Evolutionary conservation across 2,888 invertebrate genomes (phyloP).

Genomic region (Agrilus cyanescens): DNA sequence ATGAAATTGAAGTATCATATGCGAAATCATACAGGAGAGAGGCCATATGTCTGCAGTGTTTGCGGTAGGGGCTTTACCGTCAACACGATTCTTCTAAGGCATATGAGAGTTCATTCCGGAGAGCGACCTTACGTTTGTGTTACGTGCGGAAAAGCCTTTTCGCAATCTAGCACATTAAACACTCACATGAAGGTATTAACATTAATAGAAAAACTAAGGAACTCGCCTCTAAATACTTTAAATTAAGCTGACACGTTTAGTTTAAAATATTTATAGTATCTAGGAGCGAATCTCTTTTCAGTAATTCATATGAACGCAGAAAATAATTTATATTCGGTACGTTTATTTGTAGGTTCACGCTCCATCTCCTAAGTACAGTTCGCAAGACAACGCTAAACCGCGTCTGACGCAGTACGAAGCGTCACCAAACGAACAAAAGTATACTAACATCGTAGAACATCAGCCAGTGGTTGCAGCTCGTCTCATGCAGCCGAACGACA

Average conservation of each 20-base stretch:
- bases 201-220: not conserved
- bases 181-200: conserved; percentile 35
- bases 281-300: too few relatives aligned
- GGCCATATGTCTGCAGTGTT: conserved; percentile 35
- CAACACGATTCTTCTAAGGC: conserved; percentile 34
- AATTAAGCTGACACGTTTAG: too few relatives aligned
- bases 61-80: conserved; percentile 37
- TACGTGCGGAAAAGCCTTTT: conserved; percentile 36
- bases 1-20: conserved; percentile 38
- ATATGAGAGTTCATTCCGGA: conserved; percentile 37
- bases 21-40: conserved; percentile 36
- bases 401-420: conserved; percentile 22
- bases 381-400: conserved; percentile 20
- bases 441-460: conserved; percentile 2
- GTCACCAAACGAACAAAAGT: conserved; percentile 19
- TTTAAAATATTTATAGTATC: not conserved
- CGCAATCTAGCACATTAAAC: conserved; percentile 35
- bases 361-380: conserved; percentile 28
- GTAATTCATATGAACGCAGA: too few relatives aligned
- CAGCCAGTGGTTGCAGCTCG: conserved; percentile 13
- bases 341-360: conserved; percentile 24
- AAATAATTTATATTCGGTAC: conserved; percentile 2
- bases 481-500: conserved; percentile 26
- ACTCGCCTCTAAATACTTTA: too few relatives aligned
- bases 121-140: conserved; percentile 37